Evolutionary conservation across 2,113 vertebrate species (phyloP).

Genomic region (Scytalopus superciliaris): DNA sequence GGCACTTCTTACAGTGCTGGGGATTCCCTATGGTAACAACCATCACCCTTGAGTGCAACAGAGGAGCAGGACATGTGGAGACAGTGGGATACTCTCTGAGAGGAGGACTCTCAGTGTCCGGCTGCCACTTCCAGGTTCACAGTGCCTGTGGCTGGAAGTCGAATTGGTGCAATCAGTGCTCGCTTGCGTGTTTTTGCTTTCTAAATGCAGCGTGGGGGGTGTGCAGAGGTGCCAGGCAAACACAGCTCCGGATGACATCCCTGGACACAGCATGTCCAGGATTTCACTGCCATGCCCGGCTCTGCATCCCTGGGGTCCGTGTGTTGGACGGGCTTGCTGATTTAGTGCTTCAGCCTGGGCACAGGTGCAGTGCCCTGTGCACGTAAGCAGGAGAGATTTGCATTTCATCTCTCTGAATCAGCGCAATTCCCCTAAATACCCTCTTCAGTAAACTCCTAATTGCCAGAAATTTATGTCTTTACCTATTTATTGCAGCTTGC

Average conservation of each 20-base stretch:
- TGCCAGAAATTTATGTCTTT: slow-evolving; percentile 69
- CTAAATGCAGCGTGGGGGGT: fast-evolving
- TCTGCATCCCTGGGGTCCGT: neutral
- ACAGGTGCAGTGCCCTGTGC: slow-evolving; percentile 31
- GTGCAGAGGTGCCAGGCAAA: neutral
- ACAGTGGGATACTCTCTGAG: neutral
- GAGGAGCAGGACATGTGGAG: fast-evolving
- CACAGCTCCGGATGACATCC: neutral
- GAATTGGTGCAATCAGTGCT: neutral
- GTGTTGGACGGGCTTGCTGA: neutral
- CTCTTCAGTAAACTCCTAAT: slow-evolving; percentile 69
- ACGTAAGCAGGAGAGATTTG: slow-evolving; percentile 43
- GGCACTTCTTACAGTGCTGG: neutral
- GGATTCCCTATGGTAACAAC: neutral
- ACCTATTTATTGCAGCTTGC: slow-evolving; percentile 52
- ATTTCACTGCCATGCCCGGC: neutral
- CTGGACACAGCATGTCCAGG: fast-evolving
- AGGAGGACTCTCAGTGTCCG: neutral
- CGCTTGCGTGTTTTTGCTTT: fast-evolving
- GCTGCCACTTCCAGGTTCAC: neutral
- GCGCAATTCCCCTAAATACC: slow-evolving; percentile 36
- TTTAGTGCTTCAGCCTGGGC: neutral
- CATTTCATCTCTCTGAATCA: slow-evolving; percentile 60
- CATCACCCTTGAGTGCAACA: neutral
- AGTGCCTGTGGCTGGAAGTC: neutral